phyloP scores from a whole-genome alignment of 2,888 invertebrate genomes.

The Drosophila algonquin region DNA sequence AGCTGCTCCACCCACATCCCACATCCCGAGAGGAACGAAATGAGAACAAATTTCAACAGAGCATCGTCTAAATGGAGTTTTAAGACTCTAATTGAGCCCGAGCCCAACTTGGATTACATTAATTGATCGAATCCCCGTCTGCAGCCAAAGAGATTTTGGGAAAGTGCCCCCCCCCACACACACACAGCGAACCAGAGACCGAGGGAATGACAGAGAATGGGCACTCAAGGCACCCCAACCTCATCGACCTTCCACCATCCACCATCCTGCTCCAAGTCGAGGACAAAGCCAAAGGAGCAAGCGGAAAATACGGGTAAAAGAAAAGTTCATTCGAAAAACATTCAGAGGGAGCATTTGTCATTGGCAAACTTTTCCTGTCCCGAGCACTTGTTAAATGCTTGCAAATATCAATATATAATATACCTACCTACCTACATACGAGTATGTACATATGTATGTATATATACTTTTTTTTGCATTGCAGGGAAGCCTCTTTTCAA shows the following conservation, averaged over 20 bases:
- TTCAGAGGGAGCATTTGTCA: conserved; percentile 49
- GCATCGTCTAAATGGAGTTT: conserved; percentile 42
- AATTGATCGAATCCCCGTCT: conserved; percentile 30
- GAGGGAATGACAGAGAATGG: neutral
- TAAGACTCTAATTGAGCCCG: conserved; percentile 45
- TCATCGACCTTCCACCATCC: no score
- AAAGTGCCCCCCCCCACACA: no score
- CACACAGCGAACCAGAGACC: neutral
- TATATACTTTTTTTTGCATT: neutral
- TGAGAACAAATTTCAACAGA: conserved; percentile 7
- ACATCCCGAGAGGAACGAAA: conserved; percentile 1
- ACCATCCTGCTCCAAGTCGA: conserved; percentile 2
- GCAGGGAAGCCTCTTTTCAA: conserved; percentile 4
- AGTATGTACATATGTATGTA: no score
- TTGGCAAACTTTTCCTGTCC: conserved; percentile 42
- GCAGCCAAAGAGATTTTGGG: conserved; percentile 7
- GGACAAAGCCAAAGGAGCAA: conserved; percentile 27
- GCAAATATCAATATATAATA: conserved; percentile 18
- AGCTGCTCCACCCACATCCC: conserved; percentile 14
- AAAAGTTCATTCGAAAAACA: conserved; percentile 53
- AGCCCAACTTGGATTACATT: conserved; percentile 33
- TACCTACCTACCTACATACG: no score
- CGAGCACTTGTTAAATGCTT: conserved; percentile 43
- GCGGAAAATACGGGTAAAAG: conserved; percentile 32
- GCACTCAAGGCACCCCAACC: conserved; percentile 16